These are phyloP conservation scores for Oncorhynchus keta DNA, from an alignment of 2,113 vertebrate species.

Conservation along the genomic window DNA sequence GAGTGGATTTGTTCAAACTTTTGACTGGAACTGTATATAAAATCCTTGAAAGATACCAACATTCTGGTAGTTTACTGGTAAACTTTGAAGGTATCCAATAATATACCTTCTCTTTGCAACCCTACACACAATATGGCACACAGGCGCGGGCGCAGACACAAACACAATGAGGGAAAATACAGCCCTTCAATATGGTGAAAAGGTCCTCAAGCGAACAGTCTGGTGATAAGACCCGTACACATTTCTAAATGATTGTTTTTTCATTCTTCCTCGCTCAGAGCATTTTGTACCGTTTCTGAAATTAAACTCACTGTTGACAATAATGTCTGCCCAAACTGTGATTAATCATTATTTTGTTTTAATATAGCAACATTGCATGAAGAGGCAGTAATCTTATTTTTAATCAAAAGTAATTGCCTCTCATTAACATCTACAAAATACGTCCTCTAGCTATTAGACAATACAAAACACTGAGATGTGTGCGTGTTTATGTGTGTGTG, in stretches of 20 bases:
- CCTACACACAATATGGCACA: constrained; percentile 10
- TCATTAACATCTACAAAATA: constrained; percentile 61
- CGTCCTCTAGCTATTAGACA: constrained; percentile 60
- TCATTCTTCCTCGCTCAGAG: constrained; percentile 41
- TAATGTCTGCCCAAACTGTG: constrained; percentile 54
- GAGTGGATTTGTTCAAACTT: too few species aligned
- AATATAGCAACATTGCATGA: constrained; percentile 50
- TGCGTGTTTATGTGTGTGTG: constrained; percentile 8
- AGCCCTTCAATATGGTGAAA: neutral
- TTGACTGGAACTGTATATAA: too few species aligned
- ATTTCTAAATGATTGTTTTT: constrained; percentile 35
- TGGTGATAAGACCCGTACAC: neutral
- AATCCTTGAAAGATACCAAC: too few species aligned
- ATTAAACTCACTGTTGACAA: constrained; percentile 51
- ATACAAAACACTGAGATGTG: constrained; percentile 57
- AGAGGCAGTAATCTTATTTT: constrained; percentile 59
- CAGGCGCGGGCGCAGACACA: constrained; percentile 1
- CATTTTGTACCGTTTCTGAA: constrained; percentile 39
- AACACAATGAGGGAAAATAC: neutral
- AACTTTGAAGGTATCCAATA: too few species aligned
- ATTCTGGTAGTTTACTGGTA: too few species aligned
- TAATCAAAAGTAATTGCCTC: constrained; percentile 71
- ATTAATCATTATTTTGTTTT: constrained; percentile 68
- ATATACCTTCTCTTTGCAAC: neutral
- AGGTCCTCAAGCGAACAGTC: neutral